Evolutionary conservation across 2,113 vertebrate genomes (phyloP).

Genomic region (Oreochromis niloticus): DNA sequence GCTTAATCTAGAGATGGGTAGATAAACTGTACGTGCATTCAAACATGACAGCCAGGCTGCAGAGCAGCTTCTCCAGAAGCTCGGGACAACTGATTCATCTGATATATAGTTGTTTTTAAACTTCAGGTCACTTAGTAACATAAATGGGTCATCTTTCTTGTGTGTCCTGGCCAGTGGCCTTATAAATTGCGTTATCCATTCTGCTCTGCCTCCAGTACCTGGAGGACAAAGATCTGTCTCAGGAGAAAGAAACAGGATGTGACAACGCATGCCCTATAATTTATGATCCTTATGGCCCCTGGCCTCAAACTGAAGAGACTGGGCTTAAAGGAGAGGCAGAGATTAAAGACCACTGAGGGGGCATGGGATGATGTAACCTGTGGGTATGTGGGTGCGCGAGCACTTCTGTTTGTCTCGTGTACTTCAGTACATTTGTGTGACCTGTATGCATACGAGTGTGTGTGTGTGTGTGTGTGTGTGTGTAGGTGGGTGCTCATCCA

Average conservation of each 20-base stretch:
- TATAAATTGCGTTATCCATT: slow-evolving; percentile 29
- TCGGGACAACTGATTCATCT: background rate
- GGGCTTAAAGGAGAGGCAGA: background rate
- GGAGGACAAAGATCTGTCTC: slow-evolving; percentile 5
- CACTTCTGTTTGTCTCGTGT: background rate
- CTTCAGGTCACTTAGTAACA: slow-evolving; percentile 2
- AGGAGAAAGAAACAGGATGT: slow-evolving; percentile 23
- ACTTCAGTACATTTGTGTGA: background rate
- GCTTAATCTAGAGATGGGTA: background rate
- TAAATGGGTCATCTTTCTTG: background rate
- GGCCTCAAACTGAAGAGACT: background rate
- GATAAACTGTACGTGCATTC: background rate
- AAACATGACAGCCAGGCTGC: background rate
- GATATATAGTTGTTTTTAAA: slow-evolving; percentile 30
- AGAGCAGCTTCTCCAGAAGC: background rate
- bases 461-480: background rate
- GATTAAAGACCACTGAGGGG: background rate
- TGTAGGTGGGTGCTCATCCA: background rate
- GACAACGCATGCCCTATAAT: slow-evolving; percentile 17
- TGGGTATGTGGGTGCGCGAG: background rate
- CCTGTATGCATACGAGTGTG: background rate
- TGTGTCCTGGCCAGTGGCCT: background rate
- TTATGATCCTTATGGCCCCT: background rate
- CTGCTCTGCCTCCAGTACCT: slow-evolving; percentile 13
- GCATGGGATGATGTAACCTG: slow-evolving; percentile 1